Percentiles rank a stretch among this genome's conserved stretches.
phyloP scores from a whole-genome alignment of 2,888 invertebrate species.

The Nomada fabriciana region DNA sequence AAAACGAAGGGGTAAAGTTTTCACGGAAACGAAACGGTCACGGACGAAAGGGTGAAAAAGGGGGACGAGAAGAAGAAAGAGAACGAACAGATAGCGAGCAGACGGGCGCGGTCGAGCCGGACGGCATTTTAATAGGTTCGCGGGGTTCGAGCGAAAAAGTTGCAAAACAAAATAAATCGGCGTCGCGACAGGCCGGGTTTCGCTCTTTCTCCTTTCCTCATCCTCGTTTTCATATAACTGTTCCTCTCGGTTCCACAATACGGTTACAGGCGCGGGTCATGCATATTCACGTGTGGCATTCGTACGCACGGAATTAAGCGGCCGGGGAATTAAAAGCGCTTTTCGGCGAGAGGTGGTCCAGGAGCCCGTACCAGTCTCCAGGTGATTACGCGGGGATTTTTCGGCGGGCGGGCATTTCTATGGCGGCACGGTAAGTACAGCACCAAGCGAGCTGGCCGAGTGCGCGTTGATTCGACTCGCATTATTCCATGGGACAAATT shows the following conservation, averaged over 20 bases:
- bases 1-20: constrained; percentile 49
- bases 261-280: constrained; percentile 63
- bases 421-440: constrained; percentile 56
- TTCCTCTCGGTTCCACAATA: constrained; percentile 19
- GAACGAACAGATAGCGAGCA: constrained; percentile 62
- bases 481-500: constrained; percentile 56
- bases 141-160: constrained; percentile 66
- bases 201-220: constrained; percentile 15
- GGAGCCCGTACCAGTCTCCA: constrained; percentile 42
- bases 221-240: background rate
- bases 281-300: constrained; percentile 76
- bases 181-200: constrained; percentile 61
- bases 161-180: constrained; percentile 68
- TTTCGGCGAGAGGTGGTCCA: constrained; percentile 64
- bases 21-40: constrained; percentile 61
- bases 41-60: constrained; percentile 2
- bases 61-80: constrained; percentile 47
- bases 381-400: constrained; percentile 61
- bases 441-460: constrained; percentile 30
- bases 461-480: constrained; percentile 52
- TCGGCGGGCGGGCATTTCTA: constrained; percentile 56
- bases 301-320: constrained; percentile 73
- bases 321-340: constrained; percentile 75
- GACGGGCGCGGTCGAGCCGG: constrained; percentile 68
- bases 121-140: constrained; percentile 73